Base-by-base conservation (phyloP, 2,888 invertebrate species). In the Trissonchulus sp. region DNA sequence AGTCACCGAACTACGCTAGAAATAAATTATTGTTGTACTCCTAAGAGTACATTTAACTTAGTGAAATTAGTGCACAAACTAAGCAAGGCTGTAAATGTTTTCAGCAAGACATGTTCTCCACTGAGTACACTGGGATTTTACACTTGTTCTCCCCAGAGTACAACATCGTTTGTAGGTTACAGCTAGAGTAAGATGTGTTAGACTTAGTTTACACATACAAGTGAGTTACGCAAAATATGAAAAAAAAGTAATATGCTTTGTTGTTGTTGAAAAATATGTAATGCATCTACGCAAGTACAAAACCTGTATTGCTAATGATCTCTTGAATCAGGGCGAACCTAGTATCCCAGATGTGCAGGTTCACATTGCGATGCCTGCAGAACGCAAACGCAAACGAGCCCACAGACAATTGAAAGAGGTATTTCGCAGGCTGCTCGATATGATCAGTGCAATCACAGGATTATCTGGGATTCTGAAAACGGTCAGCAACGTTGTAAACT, bases 401-500 rank as follows among this genome's bases (percentile, higher is more conserved):
- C 30, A 65, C n/a, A 8, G 31, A 8, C 8, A 31, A 28, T 8
- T 28, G 65, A 65, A 65, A 65, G 30, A 28, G 8, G 34, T 65
- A 15, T n/a, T n/a, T 65, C 65, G 8, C 30, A 28, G 34, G 31
- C 8, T 8, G 15, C 65, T 18, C 3, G 65, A 65, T 65, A 65
- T 28, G 65, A 65, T 34, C 8, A 28, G 31, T 31, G 3, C 15
- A 8, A 34, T 65, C 65, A 65, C n/a, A 8, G 65, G 3, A 31
- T 65, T 28, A 15, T 18, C 30, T 65, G 8, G 15, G 15, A 15
- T 34, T 15, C 30, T 18, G 60, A 18, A 60, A 60, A 60, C 65
- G 30, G 15, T 18, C 65, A 65, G n/a, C 65, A 65, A 28, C 34
- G 65, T 15, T 65, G 65, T 28, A 65, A 65, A 65, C 8, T 65